Conservation (phyloP, 2,113 vertebrate species). For the human (Homo sapiens) region DNA sequence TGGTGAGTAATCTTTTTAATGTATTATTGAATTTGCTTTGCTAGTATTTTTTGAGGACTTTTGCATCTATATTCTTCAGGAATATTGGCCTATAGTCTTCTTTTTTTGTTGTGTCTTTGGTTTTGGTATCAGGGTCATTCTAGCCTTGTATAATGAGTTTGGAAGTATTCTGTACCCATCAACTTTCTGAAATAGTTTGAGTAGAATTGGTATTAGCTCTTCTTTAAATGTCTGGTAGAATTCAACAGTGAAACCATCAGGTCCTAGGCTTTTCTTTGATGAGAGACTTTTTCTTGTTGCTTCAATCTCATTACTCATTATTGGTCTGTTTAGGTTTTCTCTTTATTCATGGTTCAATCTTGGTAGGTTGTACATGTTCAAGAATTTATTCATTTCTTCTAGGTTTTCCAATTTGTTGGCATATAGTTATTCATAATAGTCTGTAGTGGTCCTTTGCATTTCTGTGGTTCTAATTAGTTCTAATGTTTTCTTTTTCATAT, state of each 20-base stretch:
- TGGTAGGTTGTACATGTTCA: not conserved
- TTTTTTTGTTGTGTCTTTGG: not conserved
- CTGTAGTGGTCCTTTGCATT: not conserved
- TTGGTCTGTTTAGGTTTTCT: not conserved
- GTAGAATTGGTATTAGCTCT: not conserved
- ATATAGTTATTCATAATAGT: not conserved
- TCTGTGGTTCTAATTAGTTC: not conserved
- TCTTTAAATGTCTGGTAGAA: not conserved
- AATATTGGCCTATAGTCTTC: not conserved
- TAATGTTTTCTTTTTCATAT: not conserved
- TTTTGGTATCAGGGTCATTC: not conserved
- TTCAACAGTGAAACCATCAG: not conserved
- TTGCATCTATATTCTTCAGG: not conserved
- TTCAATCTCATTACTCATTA: not conserved
- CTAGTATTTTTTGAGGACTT: not conserved
- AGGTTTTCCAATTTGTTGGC: not conserved
- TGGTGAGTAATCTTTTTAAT: not conserved
- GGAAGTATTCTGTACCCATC: not conserved
- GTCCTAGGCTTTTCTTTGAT: not conserved
- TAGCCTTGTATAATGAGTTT: not conserved
- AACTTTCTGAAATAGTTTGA: not conserved
- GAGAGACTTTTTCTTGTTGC: not conserved
- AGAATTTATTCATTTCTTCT: not conserved
- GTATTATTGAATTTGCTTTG: not conserved
- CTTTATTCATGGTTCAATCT: not conserved